These are phyloP conservation scores for Neolamprologus fasciatus DNA, from an alignment of 2,113 vertebrate species.

Conservation along the genomic window DNA sequence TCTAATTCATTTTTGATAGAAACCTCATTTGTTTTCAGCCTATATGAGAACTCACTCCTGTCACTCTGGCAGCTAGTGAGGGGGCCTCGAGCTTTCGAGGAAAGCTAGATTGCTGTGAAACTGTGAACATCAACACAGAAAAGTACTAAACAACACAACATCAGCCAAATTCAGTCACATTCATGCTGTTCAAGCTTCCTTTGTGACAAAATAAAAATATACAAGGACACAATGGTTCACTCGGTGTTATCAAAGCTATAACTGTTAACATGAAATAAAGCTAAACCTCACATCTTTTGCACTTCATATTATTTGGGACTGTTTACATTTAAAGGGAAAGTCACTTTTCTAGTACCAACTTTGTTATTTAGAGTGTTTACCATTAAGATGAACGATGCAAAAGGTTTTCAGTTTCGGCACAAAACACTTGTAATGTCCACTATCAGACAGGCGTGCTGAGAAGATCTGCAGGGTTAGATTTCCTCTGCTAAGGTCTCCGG, in stretches of 20 bases:
- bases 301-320: neutral
- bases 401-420: neutral
- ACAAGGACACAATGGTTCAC: neutral
- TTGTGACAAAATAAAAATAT: neutral
- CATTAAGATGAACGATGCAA: neutral
- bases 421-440: neutral
- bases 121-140: neutral
- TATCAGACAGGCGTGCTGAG: neutral
- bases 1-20: neutral
- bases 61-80: neutral
- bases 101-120: neutral
- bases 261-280: neutral
- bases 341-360: neutral
- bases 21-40: neutral
- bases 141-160: neutral
- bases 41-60: neutral
- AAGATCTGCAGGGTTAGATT: neutral
- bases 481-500: neutral
- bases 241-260: neutral
- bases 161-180: rapidly evolving
- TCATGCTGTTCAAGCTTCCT: neutral
- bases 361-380: neutral
- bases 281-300: neutral
- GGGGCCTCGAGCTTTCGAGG: neutral
- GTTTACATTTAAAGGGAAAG: neutral